Evolutionary conservation across 2,888 invertebrate genomes (phyloP).

Genomic region (Drosophila niveifrons): DNA sequence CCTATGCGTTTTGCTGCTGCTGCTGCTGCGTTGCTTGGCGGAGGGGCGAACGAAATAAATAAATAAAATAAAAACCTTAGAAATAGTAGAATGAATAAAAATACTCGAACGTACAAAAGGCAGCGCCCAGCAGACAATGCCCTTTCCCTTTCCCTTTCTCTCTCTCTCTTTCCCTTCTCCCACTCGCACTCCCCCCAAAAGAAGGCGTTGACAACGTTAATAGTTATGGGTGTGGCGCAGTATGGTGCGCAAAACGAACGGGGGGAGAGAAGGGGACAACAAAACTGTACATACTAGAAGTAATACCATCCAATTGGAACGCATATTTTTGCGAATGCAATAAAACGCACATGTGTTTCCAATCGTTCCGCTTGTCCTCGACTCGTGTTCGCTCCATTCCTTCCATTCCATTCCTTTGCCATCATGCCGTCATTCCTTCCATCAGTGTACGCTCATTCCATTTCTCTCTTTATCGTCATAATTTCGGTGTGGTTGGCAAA

Average conservation of each 20-base stretch:
- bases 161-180: neutral
- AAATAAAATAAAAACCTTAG: slow-evolving; percentile 67
- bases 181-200: neutral
- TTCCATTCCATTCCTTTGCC: neutral
- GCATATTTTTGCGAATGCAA: slow-evolving; percentile 69
- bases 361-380: slow-evolving; percentile 40
- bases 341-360: slow-evolving; percentile 76
- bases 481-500: slow-evolving; percentile 77
- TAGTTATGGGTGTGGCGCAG: slow-evolving; percentile 60
- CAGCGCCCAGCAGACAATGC: slow-evolving; percentile 53
- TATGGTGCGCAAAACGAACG: neutral
- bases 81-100: slow-evolving; percentile 74
- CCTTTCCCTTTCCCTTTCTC: slow-evolving; percentile 15
- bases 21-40: too few species aligned
- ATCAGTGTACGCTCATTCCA: neutral
- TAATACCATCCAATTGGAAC: slow-evolving; percentile 54
- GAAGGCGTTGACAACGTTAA: slow-evolving; percentile 74
- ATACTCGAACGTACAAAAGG: slow-evolving; percentile 75
- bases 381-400: neutral
- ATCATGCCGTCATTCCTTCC: neutral
- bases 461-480: slow-evolving; percentile 53
- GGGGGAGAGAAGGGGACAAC: neutral
- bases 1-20: slow-evolving; percentile 6
- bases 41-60: slow-evolving; percentile 61
- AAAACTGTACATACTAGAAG: neutral